phyloP scores from a whole-genome alignment of 2,797 vertebrate species.

The Notolepis coatsorum region DNA sequence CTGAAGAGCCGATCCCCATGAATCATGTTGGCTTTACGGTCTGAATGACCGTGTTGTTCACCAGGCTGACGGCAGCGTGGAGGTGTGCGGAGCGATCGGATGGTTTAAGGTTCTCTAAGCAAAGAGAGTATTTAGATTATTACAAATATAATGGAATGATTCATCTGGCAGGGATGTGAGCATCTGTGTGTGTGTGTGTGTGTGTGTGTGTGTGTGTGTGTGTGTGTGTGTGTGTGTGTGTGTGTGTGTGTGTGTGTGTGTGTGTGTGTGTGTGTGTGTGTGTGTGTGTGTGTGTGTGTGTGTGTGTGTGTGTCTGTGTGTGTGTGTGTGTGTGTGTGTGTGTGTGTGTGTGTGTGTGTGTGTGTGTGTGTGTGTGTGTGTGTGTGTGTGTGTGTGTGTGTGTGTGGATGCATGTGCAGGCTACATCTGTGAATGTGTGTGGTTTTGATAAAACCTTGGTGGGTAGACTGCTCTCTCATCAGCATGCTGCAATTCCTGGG shows the following conservation, averaged over 20 bases:
- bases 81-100: no score
- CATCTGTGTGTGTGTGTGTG: neutral
- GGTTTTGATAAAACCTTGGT: neutral
- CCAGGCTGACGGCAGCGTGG: no score
- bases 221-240: neutral
- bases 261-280: neutral
- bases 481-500: conserved; percentile 21
- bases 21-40: no score
- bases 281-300: neutral
- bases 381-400: neutral
- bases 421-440: no score
- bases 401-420: neutral
- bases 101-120: no score
- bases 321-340: conserved; percentile 1
- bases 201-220: conserved; percentile 2
- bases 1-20: no score
- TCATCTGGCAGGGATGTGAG: neutral
- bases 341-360: neutral
- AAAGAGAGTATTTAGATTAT: no score
- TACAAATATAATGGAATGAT: neutral
- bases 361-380: conserved; percentile 10
- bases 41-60: no score
- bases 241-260: conserved; percentile 2
- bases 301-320: conserved; percentile 6
- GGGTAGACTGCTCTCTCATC: conserved; percentile 25